Percentiles rank a stretch among this genome's conserved stretches.
Evolutionary conservation across 2,113 vertebrate species (phyloP).

Genomic region (Genyomyrus donnyi): DNA sequence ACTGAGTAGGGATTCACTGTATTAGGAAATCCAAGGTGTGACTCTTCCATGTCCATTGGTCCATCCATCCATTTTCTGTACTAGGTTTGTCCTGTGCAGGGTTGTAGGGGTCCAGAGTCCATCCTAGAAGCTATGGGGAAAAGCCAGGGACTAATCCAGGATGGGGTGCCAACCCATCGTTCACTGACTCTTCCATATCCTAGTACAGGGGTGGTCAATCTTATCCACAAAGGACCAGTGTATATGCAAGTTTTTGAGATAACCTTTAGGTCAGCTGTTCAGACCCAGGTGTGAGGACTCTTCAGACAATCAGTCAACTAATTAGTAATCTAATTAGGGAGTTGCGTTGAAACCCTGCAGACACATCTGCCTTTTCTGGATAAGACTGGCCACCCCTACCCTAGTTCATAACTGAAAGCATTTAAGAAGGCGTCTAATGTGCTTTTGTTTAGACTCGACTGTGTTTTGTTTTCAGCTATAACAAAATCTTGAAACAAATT

Average conservation of each 20-base stretch:
- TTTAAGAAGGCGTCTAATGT: neutral
- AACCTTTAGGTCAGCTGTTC: neutral
- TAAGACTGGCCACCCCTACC: neutral
- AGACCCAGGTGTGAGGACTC: neutral
- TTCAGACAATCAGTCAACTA: neutral
- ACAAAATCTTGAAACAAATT: neutral
- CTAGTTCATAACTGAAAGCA: neutral
- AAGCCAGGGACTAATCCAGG: neutral
- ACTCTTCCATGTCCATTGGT: neutral
- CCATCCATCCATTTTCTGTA: neutral
- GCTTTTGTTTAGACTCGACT: neutral
- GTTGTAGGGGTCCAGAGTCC: neutral
- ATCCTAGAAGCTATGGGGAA: neutral
- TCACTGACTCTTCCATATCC: neutral
- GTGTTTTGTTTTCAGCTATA: neutral
- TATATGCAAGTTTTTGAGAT: neutral
- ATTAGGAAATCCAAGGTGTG: neutral
- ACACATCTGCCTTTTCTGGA: neutral
- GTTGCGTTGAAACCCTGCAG: neutral
- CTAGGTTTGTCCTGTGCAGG: neutral
- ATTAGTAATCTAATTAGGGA: neutral
- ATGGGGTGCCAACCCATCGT: neutral
- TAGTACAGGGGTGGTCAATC: neutral
- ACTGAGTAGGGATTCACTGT: neutral
- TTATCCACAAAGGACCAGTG: neutral